Conservation (phyloP, 1,140 invertebrate genomes). For the Brachionus rotundiformis region DNA sequence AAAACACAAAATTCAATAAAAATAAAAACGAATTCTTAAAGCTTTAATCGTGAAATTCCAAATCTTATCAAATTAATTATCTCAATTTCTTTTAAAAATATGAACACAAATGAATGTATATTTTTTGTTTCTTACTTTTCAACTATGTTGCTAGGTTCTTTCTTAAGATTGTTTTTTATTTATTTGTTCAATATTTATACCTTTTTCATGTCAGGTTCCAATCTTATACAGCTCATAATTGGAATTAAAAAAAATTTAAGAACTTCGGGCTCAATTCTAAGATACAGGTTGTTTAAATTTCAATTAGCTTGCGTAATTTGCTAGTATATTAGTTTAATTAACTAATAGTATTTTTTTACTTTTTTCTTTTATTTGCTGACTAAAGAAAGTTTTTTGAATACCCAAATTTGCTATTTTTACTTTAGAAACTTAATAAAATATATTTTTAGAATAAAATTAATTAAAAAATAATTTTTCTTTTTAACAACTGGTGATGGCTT, state of each 20-base stretch:
- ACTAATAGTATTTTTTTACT: not conserved
- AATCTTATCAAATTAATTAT: constrained; percentile 9
- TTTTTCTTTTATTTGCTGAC: not conserved
- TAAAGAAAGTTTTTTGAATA: not conserved
- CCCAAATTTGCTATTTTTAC: too few species aligned
- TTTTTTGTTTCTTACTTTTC: not conserved
- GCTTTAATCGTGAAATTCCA: not conserved
- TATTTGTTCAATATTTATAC: constrained; percentile 35
- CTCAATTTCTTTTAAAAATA: not conserved
- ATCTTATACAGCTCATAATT: not conserved
- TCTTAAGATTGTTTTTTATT: constrained; percentile 21
- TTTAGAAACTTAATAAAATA: too few species aligned
- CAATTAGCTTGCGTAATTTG: not conserved
- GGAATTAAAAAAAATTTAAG: not conserved
- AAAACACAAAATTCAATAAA: too few species aligned
- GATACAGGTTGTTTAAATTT: not conserved
- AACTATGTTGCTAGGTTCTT: constrained; percentile 17
- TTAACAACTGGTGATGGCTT: too few species aligned
- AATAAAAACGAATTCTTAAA: too few species aligned
- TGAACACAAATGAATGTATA: not conserved
- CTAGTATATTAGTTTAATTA: not conserved
- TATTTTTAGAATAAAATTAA: not conserved
- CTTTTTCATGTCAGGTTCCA: not conserved
- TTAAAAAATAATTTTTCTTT: too few species aligned
- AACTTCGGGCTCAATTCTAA: not conserved